phyloP scores from a whole-genome alignment of 2,797 vertebrate species.

The Heliangelus exortis region DNA sequence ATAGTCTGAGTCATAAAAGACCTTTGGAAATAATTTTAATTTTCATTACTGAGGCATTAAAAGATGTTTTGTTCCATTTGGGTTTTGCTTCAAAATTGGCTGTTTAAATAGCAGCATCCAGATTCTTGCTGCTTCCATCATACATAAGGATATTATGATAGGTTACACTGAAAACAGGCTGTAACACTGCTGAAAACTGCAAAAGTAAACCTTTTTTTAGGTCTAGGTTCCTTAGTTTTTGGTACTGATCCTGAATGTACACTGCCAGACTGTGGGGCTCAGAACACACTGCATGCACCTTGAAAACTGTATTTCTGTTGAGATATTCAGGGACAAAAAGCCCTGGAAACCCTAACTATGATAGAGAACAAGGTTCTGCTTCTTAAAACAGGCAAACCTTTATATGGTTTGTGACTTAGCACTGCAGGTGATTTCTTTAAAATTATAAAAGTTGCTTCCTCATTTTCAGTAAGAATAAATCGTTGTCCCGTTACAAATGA shows the following conservation, averaged over 20 bases:
- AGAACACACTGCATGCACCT: not conserved
- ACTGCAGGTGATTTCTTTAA: not conserved
- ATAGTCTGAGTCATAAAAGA: not conserved
- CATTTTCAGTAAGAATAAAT: not conserved
- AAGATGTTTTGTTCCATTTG: not conserved
- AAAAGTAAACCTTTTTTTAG: not conserved
- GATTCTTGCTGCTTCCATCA: not conserved
- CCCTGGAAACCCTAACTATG: not conserved
- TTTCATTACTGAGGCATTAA: not conserved
- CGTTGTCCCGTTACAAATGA: not conserved
- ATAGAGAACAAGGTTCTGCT: not conserved
- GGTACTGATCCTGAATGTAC: not conserved
- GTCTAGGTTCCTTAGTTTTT: not conserved
- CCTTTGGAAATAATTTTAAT: not conserved
- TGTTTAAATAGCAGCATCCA: not conserved
- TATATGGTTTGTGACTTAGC: not conserved
- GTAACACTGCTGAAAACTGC: not conserved
- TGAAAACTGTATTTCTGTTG: not conserved
- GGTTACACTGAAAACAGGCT: not conserved
- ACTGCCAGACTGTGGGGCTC: not conserved
- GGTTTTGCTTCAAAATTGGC: not conserved
- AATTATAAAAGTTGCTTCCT: not conserved
- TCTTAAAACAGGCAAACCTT: not conserved
- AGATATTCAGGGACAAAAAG: not conserved
- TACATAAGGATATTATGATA: accelerated